Conservation (phyloP, 1,140 invertebrate species). For the Arion vulgaris region DNA sequence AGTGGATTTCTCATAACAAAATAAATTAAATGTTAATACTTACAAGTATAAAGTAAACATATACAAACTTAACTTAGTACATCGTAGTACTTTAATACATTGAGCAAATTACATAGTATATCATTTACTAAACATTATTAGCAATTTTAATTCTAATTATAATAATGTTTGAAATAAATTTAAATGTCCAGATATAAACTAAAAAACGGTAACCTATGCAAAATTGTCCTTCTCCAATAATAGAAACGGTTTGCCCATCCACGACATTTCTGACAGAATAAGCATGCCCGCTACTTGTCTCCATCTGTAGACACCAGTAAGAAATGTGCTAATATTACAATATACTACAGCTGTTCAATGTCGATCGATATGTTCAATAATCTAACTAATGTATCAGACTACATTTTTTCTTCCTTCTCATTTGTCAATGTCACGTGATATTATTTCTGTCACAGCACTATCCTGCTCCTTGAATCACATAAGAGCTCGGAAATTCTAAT, state of each 20-base stretch:
- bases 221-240: conserved; percentile 27
- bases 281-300: not conserved
- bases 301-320: conserved; percentile 20
- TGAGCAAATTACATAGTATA: no score
- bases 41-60: no score
- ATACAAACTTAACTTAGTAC: no score
- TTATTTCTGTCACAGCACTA: conserved; percentile 1
- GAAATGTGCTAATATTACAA: not conserved
- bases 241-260: conserved; percentile 28
- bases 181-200: no score
- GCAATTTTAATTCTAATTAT: no score
- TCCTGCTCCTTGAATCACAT: not conserved
- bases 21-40: no score
- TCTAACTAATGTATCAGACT: not conserved
- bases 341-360: not conserved
- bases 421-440: conserved; percentile 14
- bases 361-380: not conserved
- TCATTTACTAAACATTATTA: no score
- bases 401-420: no score
- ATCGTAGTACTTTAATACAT: no score
- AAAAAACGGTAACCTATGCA: conserved; percentile 32
- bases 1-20: no score
- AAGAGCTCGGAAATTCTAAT: no score
- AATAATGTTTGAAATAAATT: no score
- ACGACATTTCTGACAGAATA: conserved; percentile 26